Base-by-base conservation (phyloP, 2,113 vertebrate species). In the Odontesthes bonariensis region DNA sequence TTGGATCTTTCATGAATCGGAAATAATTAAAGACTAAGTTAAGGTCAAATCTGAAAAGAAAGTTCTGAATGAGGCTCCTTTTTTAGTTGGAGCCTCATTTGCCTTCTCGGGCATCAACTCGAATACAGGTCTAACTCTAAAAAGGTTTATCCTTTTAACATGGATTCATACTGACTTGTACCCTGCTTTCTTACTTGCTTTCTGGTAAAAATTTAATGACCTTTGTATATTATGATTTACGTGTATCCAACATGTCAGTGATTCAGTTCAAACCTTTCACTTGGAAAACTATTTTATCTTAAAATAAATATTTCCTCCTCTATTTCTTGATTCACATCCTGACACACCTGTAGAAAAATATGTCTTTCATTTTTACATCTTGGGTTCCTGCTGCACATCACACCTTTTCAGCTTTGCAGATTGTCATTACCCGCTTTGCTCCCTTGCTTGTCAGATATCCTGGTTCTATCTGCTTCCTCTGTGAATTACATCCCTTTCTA, bases 301-400 rank as follows among this genome's bases (percentile, higher is more conserved):
- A 31, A 55, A 55, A 38, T 19, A 16, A 56, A 8, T 4, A 3
- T 40, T 66, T 32, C 53, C 8, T 14, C 55, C 53, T 20, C 66
- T 6, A 64, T 8, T 44, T 14, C 38, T 56, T 20, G 23, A 22
- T 47, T 71, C 31, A 38, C 57, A 19, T 62, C 75, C 47, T 57
- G 62, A 76, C 78, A 66, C 49, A 12, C 22, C 53, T 19, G 35
- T 12, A 20, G 20, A 40, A 49, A 83, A 71, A 32, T 58, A 1
- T 57, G 56, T 75, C 77, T 75, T 62, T 86, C 84, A 83, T 65
- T 81, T 68, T 89, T 80, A 76, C 74, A 81, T 17, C 58, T 73
- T 8, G 47, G 73, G 55, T 70, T 59, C 20, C 63, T 27, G 38
- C 52, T 27, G 81, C 70, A 77, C 79, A 77, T 76, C 65, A 16